Evolutionary conservation across 2,888 invertebrate genomes (phyloP).

Genomic region (Aspidiotus rigidus): DNA sequence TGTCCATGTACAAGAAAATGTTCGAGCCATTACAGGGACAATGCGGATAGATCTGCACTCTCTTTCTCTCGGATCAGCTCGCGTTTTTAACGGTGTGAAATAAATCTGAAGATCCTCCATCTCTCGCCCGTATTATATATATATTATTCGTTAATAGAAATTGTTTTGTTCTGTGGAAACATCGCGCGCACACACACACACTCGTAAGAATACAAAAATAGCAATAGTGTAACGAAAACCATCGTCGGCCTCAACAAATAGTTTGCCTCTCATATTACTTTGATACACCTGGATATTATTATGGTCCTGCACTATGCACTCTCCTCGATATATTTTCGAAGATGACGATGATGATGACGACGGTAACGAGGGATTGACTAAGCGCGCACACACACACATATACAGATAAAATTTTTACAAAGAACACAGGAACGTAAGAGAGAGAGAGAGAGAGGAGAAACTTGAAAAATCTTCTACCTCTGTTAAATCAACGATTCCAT

Average conservation of each 20-base stretch:
- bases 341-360: not conserved
- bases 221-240: not conserved
- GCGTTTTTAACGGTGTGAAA: constrained; percentile 3
- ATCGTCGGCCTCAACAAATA: constrained; percentile 1
- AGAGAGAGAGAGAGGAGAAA: not conserved
- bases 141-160: constrained; percentile 8
- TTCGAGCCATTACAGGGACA: not conserved
- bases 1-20: no score
- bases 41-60: not conserved
- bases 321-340: not conserved
- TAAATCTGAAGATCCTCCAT: constrained; percentile 4
- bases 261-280: not conserved
- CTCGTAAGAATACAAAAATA: not conserved
- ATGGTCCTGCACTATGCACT: no score
- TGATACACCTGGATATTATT: not conserved
- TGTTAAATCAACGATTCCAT: constrained; percentile 10
- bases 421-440: not conserved
- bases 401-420: not conserved
- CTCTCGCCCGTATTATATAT: constrained; percentile 3
- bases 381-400: not conserved
- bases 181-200: not conserved
- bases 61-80: not conserved
- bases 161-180: constrained; percentile 10
- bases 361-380: not conserved
- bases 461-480: not conserved